phyloP scores from a whole-genome alignment of 2,113 vertebrate species.

The Periophthalmus modestus region DNA sequence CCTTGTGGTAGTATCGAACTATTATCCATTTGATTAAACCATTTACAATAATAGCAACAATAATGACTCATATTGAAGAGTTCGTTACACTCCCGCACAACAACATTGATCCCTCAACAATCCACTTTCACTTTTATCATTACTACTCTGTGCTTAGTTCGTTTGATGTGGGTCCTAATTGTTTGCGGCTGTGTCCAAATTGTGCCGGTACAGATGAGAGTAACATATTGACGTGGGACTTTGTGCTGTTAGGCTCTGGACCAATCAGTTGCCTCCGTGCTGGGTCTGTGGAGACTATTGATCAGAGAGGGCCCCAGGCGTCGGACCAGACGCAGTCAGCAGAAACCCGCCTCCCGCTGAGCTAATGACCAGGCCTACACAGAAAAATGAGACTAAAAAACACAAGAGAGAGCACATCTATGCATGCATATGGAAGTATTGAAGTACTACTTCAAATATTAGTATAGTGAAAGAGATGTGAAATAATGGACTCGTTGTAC shows the following conservation, averaged over 20 bases:
- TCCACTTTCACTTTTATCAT: constrained; percentile 1
- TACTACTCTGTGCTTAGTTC: neutral
- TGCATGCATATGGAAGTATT: constrained; percentile 7
- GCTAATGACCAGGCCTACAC: constrained; percentile 56
- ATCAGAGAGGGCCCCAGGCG: constrained; percentile 56
- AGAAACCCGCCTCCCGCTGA: constrained; percentile 61
- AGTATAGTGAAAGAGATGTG: neutral
- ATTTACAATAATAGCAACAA: neutral
- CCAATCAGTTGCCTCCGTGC: constrained; percentile 43
- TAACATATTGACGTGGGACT: constrained; percentile 41
- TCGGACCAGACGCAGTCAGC: constrained; percentile 66
- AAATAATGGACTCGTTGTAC: neutral
- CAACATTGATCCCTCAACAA: neutral
- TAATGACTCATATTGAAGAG: neutral
- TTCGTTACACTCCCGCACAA: neutral
- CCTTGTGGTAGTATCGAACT: neutral
- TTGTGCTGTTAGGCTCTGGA: constrained; percentile 34
- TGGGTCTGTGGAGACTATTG: constrained; percentile 55
- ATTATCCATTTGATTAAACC: neutral
- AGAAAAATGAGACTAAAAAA: constrained; percentile 34
- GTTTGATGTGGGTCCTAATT: constrained; percentile 17
- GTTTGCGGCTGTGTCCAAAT: constrained; percentile 31
- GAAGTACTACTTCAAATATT: neutral
- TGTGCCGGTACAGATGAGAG: constrained; percentile 18
- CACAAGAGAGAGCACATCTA: constrained; percentile 40